Evolutionary conservation across 1,140 invertebrate species (phyloP).

Genomic region (Zaprionus lachaisei): DNA sequence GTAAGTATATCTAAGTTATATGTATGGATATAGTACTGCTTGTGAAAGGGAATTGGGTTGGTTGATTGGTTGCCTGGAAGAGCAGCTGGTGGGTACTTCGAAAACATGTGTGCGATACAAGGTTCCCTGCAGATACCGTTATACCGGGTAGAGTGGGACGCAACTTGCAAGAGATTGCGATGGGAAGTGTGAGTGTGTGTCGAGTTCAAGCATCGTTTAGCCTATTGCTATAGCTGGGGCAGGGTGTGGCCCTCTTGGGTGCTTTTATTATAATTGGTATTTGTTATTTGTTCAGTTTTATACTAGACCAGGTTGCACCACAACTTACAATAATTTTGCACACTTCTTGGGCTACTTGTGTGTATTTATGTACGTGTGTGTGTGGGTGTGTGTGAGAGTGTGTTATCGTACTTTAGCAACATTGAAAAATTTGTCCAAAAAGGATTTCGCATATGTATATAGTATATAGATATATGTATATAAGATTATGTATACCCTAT

Average conservation of each 20-base stretch:
- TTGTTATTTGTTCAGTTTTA: constrained; percentile 52
- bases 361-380: constrained; percentile 15
- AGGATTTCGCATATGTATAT: constrained; percentile 67
- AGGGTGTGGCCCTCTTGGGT: background rate
- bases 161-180: background rate
- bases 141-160: background rate
- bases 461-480: constrained; percentile 41
- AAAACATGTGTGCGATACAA: constrained; percentile 38
- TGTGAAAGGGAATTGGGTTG: constrained; percentile 38
- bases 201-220: constrained; percentile 35
- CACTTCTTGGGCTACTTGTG: constrained; percentile 19
- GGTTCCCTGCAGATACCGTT: constrained; percentile 9
- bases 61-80: constrained; percentile 57
- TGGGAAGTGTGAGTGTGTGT: constrained; percentile 7
- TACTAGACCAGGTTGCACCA: constrained; percentile 78
- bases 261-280: background rate
- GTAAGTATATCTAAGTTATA: constrained; percentile 15
- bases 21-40: constrained; percentile 25
- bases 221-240: constrained; percentile 41
- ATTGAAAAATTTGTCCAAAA: constrained; percentile 80
- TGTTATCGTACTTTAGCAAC: constrained; percentile 58
- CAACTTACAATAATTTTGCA: constrained; percentile 63
- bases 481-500: constrained; percentile 26
- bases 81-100: constrained; percentile 75
- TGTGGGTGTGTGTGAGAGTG: constrained; percentile 17